These are phyloP conservation scores for Tetranychus truncatus DNA, from an alignment of 2,888 invertebrate species.

Conservation along the genomic window DNA sequence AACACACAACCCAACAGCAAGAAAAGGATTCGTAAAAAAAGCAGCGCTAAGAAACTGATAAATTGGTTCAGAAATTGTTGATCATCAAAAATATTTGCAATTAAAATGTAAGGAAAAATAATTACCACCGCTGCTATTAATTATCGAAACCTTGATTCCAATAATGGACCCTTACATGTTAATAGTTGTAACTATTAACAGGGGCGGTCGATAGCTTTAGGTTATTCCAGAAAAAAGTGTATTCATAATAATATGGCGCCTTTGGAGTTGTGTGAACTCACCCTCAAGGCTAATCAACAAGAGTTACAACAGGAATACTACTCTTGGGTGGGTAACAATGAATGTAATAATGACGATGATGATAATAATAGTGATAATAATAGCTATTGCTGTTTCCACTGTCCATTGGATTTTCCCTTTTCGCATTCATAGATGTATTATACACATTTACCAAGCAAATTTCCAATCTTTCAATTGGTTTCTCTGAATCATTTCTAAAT, in stretches of 20 bases:
- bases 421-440: too few relatives aligned
- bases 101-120: too few relatives aligned
- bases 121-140: too few relatives aligned
- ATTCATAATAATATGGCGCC: background rate
- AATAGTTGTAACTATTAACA: background rate
- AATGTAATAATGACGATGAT: background rate
- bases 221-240: background rate
- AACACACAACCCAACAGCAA: too few relatives aligned
- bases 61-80: too few relatives aligned
- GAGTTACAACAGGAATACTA: background rate
- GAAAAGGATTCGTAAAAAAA: too few relatives aligned
- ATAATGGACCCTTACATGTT: background rate
- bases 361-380: background rate
- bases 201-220: background rate
- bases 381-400: background rate
- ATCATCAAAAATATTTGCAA: too few relatives aligned
- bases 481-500: too few relatives aligned
- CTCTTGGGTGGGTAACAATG: background rate
- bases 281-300: background rate
- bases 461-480: too few relatives aligned
- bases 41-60: too few relatives aligned
- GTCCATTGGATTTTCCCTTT: too few relatives aligned
- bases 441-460: too few relatives aligned
- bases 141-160: background rate
- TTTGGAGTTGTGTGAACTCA: background rate